Percentiles rank a stretch among this genome's conserved stretches.
Conservation (phyloP, 2,797 vertebrate genomes). For the Hylomyscus alleni region DNA sequence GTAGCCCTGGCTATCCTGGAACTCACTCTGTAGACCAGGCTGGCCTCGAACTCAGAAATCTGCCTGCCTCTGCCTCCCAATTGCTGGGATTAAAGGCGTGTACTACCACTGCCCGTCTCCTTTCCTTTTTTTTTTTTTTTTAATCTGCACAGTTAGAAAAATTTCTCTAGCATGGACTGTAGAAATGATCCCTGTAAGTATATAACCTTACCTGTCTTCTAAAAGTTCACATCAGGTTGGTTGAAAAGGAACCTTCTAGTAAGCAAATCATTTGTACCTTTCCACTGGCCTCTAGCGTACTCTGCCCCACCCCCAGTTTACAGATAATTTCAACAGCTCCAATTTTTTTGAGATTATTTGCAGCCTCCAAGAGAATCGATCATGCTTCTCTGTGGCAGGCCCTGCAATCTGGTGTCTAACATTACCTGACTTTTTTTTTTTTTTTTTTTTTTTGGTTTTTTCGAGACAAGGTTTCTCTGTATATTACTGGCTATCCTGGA, state of each 20-base stretch:
- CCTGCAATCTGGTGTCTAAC: neutral
- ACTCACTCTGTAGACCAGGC: too few relatives aligned
- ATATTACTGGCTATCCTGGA: too few relatives aligned
- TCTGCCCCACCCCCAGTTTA: neutral
- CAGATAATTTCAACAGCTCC: conserved; percentile 13
- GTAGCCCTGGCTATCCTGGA: too few relatives aligned
- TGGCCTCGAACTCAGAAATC: too few relatives aligned
- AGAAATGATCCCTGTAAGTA: neutral
- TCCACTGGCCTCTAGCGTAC: neutral
- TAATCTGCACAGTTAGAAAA: neutral
- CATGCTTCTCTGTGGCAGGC: neutral
- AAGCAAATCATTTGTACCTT: neutral
- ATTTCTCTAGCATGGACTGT: neutral
- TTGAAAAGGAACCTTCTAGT: conserved; percentile 2
- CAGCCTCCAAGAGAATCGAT: neutral
- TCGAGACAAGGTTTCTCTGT: too few relatives aligned
- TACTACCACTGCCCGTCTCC: too few relatives aligned
- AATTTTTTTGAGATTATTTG: conserved; percentile 26
- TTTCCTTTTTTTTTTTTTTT: neutral
- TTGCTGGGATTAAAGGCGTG: too few relatives aligned
- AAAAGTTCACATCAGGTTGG: conserved; percentile 23
- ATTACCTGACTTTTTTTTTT: too few relatives aligned
- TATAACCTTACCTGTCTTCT: neutral
- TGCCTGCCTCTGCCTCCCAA: too few relatives aligned
- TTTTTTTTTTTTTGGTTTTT: too few relatives aligned